These are phyloP conservation scores for Mayetiola destructor DNA, from an alignment of 2,888 invertebrate genomes.

Conservation along the genomic window DNA sequence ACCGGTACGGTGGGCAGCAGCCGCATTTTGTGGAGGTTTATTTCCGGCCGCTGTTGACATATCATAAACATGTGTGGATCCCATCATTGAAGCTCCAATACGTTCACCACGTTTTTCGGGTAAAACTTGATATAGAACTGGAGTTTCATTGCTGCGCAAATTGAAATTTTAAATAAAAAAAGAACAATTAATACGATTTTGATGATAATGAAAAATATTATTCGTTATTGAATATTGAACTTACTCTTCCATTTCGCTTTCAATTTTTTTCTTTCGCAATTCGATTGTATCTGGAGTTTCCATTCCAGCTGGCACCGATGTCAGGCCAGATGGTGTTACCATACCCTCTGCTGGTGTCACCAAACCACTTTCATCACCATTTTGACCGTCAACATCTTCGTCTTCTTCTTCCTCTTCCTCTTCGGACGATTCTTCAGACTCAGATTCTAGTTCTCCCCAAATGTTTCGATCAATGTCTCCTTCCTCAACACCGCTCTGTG, in stretches of 20 bases:
- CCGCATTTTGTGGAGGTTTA: slow-evolving; percentile 23
- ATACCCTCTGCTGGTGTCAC: slow-evolving; percentile 88
- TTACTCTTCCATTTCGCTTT: slow-evolving; percentile 88
- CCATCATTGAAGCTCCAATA: slow-evolving; percentile 90
- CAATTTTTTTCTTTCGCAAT: slow-evolving; percentile 89
- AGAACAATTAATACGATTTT: slow-evolving; percentile 6
- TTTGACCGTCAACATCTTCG: slow-evolving; percentile 39
- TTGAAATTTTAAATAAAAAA: neutral
- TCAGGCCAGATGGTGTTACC: slow-evolving; percentile 87
- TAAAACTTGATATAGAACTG: slow-evolving; percentile 85
- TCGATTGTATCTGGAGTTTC: slow-evolving; percentile 99
- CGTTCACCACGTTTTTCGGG: slow-evolving; percentile 88
- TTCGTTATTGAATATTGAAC: slow-evolving; percentile 20
- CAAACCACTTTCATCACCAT: slow-evolving; percentile 63
- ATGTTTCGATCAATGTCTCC: slow-evolving; percentile 83
- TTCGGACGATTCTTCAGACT: slow-evolving; percentile 46
- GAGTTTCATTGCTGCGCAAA: slow-evolving; percentile 65
- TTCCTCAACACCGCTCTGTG: slow-evolving; percentile 51
- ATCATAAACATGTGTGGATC: slow-evolving; percentile 95
- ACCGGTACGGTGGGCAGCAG: slow-evolving; percentile 20
- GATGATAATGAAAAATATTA: slow-evolving; percentile 13
- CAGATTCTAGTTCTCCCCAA: slow-evolving; percentile 96
- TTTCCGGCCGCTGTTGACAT: slow-evolving; percentile 50
- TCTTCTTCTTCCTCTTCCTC: slow-evolving; percentile 54
- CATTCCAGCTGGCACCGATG: slow-evolving; percentile 78